These are phyloP conservation scores for Cuculus canorus DNA, from an alignment of 2,797 vertebrate species.

Conservation along the genomic window DNA sequence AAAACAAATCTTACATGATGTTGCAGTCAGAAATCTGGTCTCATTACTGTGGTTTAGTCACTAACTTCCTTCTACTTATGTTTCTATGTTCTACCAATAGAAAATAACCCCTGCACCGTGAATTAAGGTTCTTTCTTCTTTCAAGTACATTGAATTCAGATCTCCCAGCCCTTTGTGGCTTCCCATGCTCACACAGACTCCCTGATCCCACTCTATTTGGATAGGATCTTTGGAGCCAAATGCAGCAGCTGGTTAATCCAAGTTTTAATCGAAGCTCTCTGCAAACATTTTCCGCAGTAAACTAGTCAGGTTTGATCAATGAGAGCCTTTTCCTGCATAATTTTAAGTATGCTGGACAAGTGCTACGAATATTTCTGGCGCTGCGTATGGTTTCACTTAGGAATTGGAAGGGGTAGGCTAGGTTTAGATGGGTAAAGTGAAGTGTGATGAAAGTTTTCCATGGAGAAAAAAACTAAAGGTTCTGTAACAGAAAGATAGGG, in stretches of 20 bases:
- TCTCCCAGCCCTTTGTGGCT: background rate
- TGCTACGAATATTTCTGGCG: constrained; percentile 23
- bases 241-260: constrained; percentile 60
- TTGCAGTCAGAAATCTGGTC: background rate
- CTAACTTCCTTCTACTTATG: background rate
- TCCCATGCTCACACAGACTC: background rate
- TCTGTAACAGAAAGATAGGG: constrained; percentile 13
- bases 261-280: constrained; percentile 55
- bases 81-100: background rate
- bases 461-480: background rate
- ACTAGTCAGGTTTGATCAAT: constrained; percentile 56
- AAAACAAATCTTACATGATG: background rate
- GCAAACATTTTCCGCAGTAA: constrained; percentile 53
- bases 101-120: background rate
- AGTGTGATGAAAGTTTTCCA: constrained; percentile 8
- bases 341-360: constrained; percentile 55
- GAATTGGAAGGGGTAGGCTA: constrained; percentile 39
- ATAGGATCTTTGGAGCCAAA: constrained; percentile 48
- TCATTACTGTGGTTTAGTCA: background rate
- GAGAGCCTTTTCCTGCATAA: constrained; percentile 34
- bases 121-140: background rate
- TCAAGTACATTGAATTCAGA: background rate
- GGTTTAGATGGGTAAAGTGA: background rate
- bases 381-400: constrained; percentile 45
- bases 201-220: background rate